Base-by-base conservation (phyloP, 2,888 invertebrate genomes). In the Melitaea athalia region DNA sequence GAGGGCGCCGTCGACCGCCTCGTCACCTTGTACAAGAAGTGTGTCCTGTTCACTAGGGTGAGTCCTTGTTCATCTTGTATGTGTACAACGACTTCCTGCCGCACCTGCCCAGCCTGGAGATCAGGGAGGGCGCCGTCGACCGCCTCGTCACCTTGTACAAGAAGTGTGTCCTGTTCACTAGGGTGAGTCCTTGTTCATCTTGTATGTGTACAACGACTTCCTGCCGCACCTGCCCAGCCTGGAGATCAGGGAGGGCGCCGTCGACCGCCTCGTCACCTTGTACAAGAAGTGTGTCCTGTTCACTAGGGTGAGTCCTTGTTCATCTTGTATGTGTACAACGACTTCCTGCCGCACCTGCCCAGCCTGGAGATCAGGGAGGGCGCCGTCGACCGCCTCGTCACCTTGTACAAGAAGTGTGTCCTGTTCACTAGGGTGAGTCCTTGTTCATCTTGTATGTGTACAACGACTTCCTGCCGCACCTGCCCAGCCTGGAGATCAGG, bases 191-290 rank as follows among this genome's bases (percentile, higher is more conserved):
- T 24, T 24, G 24, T 24, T 24, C 24, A 24, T 24, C 24, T n/a
- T n/a, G n/a, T n/a, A n/a, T n/a, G n/a, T n/a, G n/a, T n/a, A n/a
- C 60, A 99, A 99, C 84, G 99, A 99, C 91, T 99, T 99, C 85
- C 88, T 99, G 78, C 99, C 99, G 0, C 99, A 99, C 93, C 93
- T 99, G 75, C 99, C 99, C 5, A 99, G 99, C 63, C 91, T 99
- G 77, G 99, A 99, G 94, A 99, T 99, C 81, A 94, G 99, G 60
- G 99, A 99, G 92, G 97, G 97, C 0, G 99, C 99, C 0, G 99
- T 99, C 60, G 99, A 99, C 87, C 93, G 99, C 64, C 94, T 99
- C 17, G 96, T 99, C 7, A 95, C 94, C 76, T 90, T 99, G 70
- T 99, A 99, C 85, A 99, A 99, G 92, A 96, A 97, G 81, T 95